Conservation (phyloP, 2,113 vertebrate genomes). For the Glaucomys volans region DNA sequence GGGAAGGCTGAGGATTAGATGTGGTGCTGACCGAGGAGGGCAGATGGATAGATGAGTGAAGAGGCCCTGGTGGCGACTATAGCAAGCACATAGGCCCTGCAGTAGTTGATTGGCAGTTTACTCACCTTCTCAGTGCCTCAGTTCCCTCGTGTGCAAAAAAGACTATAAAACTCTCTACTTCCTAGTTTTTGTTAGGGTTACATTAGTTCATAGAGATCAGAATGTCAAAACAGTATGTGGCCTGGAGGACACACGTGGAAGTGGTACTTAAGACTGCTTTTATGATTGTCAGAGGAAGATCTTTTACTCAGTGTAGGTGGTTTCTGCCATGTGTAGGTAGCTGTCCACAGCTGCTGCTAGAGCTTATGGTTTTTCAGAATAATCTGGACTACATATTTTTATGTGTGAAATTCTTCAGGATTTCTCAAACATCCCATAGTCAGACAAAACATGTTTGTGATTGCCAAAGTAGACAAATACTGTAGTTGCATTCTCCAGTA, state of each 20-base stretch:
- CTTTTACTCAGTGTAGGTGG: neutral
- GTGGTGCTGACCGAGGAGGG: too few relatives aligned
- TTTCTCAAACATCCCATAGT: constrained; percentile 49
- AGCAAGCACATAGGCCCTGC: too few relatives aligned
- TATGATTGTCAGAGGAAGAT: neutral
- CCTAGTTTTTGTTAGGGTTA: neutral
- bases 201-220: too few relatives aligned
- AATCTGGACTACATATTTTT: constrained; percentile 50
- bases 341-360: neutral
- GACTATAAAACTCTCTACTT: neutral
- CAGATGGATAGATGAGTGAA: too few relatives aligned
- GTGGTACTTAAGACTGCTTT: constrained; percentile 14
- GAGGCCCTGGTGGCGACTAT: too few relatives aligned
- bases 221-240: neutral
- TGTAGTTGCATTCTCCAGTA: neutral
- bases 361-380: constrained; percentile 57
- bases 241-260: neutral
- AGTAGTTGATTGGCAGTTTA: too few relatives aligned
- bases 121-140: too few relatives aligned
- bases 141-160: neutral
- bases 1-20: too few relatives aligned
- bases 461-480: constrained; percentile 40
- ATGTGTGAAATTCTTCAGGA: constrained; percentile 64
- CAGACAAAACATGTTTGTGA: constrained; percentile 59
- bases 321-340: neutral